Conservation (phyloP, 2,888 invertebrate genomes). For the Temnothorax ravouxi region DNA sequence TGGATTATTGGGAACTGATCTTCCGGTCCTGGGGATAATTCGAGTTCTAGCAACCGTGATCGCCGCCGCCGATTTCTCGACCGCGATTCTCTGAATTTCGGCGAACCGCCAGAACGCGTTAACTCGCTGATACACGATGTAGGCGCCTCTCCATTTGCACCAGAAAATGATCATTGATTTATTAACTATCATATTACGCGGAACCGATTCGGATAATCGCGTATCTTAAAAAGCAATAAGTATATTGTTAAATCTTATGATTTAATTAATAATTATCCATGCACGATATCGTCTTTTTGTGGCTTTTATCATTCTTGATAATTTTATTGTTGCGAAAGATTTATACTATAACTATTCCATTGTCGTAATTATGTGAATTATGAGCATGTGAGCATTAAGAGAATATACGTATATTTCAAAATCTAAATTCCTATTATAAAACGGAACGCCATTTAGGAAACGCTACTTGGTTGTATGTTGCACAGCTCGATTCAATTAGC, state of each 20-base stretch:
- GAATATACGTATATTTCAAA: not conserved
- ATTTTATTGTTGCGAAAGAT: conserved; percentile 10
- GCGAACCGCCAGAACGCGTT: conserved; percentile 54
- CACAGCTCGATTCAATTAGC: conserved; percentile 34
- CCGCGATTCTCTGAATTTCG: conserved; percentile 59
- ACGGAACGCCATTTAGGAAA: not conserved
- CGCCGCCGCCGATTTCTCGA: conserved; percentile 46
- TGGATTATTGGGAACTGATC: conserved; percentile 82
- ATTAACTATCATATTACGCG: not conserved
- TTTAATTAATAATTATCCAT: not conserved
- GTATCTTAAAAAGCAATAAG: not conserved
- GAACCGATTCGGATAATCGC: not conserved
- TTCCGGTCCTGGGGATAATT: conserved; percentile 77
- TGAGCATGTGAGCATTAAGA: not conserved
- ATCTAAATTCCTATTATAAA: not conserved
- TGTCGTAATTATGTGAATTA: not conserved
- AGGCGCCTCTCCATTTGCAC: not conserved
- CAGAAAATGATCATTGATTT: not conserved
- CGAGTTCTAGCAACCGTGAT: conserved; percentile 61
- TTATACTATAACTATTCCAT: not conserved
- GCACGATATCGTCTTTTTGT: not conserved
- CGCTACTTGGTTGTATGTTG: not conserved
- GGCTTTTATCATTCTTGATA: not conserved
- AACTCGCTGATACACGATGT: not conserved
- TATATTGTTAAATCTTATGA: not conserved